Evolutionary conservation across 2,797 vertebrate genomes (phyloP), one percentile per base, ranked within the genome.

Genomic region (Parotocinclus haroldoi): DNA sequence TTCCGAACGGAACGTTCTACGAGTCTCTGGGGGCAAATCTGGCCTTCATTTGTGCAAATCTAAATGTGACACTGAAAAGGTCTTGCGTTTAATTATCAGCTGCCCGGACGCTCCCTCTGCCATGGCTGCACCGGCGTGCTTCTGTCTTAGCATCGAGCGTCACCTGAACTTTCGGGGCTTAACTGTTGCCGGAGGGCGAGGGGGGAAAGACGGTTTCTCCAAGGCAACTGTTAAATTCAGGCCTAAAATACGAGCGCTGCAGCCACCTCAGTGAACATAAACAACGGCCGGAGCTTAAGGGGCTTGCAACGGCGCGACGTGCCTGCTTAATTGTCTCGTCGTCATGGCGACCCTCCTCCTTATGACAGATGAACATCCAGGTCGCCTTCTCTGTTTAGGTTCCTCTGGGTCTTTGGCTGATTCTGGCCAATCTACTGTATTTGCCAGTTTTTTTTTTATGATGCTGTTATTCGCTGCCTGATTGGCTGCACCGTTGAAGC

Each of bases 21-120:
- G 49, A 38, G 60, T 78, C 63, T 73, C 61, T 3, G 19, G 49
- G 52, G 71, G 52, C 17, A 58, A 49, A 44, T 17, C 42, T 45
- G 60, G 57, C 27, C 66, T 72, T 76, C 58, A 56, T 56, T 49
- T 7, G 56, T 27, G 52, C 52, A 58, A 63, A 69, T 77, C 72
- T 78, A 69, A 78, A 70, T 58, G 60, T 74, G 45, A 63, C 66
- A 42, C 53, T 68, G 27, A 72, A 58, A 69, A 67, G 52, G 55
- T 64, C 71, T 70, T 53, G 56, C 55, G 66, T 76, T 64, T 79
- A 76, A 83, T 82, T 72, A 78, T 68, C 69, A 69, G 66, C 57
- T 55, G 58, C 68, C 50, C 53, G 40, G 54, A 64, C 1, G 36
- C 56, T 27, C 27, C 27, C 2, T 27, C 27, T 63, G 62, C 49